Evolutionary conservation across 2,113 vertebrate genomes (phyloP).

Genomic region (Notothenia rossii): DNA sequence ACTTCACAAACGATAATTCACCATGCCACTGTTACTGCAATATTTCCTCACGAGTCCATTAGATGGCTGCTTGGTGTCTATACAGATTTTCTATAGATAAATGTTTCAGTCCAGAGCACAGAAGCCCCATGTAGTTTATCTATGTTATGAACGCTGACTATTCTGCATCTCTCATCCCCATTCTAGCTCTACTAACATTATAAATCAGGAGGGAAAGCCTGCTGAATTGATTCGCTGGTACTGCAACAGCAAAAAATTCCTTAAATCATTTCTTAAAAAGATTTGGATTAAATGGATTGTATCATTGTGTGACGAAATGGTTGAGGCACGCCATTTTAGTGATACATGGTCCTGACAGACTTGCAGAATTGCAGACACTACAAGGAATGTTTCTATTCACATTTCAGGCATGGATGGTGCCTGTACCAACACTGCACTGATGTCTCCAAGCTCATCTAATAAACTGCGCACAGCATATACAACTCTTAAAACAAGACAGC

Average conservation of each 20-base stretch:
- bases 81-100: slow-evolving; percentile 79
- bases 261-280: slow-evolving; percentile 86
- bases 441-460: slow-evolving; percentile 23
- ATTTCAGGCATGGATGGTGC: slow-evolving; percentile 71
- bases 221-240: slow-evolving; percentile 76
- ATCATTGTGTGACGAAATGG: slow-evolving; percentile 85
- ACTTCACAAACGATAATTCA: slow-evolving; percentile 58
- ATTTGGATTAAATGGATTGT: slow-evolving; percentile 86
- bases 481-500: slow-evolving; percentile 17
- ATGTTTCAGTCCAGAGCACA: slow-evolving; percentile 81
- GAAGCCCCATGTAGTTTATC: slow-evolving; percentile 79
- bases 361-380: slow-evolving; percentile 68
- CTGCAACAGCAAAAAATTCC: slow-evolving; percentile 71
- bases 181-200: slow-evolving; percentile 80
- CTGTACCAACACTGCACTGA: slow-evolving; percentile 41
- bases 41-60: slow-evolving; percentile 69
- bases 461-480: slow-evolving; percentile 19
- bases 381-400: slow-evolving; percentile 78
- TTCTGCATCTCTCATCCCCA: slow-evolving; percentile 82
- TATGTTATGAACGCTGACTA: slow-evolving; percentile 80
- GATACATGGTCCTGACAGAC: slow-evolving; percentile 76
- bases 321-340: slow-evolving; percentile 76
- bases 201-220: slow-evolving; percentile 80
- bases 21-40: slow-evolving; percentile 40
- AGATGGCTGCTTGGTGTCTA: slow-evolving; percentile 68